Base-by-base conservation (phyloP, 2,888 invertebrate species). In the Drosophila cyrtoloma region DNA sequence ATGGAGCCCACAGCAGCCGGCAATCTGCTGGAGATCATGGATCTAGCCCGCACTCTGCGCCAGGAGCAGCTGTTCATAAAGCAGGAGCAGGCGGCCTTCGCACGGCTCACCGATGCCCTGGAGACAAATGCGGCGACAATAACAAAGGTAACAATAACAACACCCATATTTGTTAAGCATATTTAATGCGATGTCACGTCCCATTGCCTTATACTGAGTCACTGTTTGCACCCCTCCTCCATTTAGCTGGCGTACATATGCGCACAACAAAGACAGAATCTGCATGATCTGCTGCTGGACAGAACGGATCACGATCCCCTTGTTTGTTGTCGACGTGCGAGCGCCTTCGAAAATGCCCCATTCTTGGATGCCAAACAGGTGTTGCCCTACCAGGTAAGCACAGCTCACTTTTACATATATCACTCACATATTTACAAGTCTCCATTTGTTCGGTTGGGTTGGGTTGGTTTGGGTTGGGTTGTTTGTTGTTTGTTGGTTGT, bases 351-450 rank as follows among this genome's bases (percentile, higher is more conserved):
- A 80, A 94, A 94, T 79, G 94, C 95, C 22, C 94, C 94, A 69
- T 98, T 98, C 93, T 94, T 97, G 58, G 97, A 97, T 92, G 97
- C 96, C 19, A 97, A 97, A 93, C 97, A 97, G 93, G 95, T 96
- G 65, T 94, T 98, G 55, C 96, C 96, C 90, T 97, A 97, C 93
- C 97, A 97, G 94, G 96, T 96, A 91, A 62, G 75, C 74, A 16
- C 12, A 6, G 3, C 37, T 28, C 42, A 22, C 22, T 12, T 22
- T 19, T 37, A 19, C 22, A 22, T 5, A 5, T 12, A 44, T 19
- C 42, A 22, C 10, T 22, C 2, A 12, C 12, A 22, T 5, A 22
- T 44, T 44, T 5, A 44, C 44, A 44, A 44, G 6, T 44, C 12
- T 12, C 3, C 44, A 44, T 14, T 22, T 22, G 22, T 22, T 22